Base-by-base conservation (phyloP, 2,113 vertebrate species). In the Eleginops maclovinus region DNA sequence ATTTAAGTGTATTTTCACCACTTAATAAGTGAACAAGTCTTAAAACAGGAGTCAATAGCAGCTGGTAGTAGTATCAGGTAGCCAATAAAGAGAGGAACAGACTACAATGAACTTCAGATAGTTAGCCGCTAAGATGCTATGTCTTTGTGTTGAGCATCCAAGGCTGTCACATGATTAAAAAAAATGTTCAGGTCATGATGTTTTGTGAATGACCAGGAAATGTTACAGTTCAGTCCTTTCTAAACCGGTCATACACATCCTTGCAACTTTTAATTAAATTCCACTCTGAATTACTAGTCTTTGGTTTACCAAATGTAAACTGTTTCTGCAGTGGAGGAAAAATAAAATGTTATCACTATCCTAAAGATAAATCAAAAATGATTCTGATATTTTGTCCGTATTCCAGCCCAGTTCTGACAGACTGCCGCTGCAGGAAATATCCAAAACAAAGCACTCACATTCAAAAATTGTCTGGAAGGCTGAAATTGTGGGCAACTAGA, bases 401-500 rank as follows among this genome's bases (percentile, higher is more conserved):
- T 11, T 46, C 59, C 22, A 31, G 63, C 44, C 67, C 53, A n/a
- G 6, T 24, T 26, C 63, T 22, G 44, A 17, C 11, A 7, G 13
- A 67, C 22, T 53, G 8, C 58, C 24, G 54, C 62, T 15, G 46
- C 11, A 46, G 62, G 55, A 31, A 56, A 53, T 28, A 46, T 47
- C 2, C 17, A 43, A 55, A 44, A 56, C 7, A 24, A 22, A 54
- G 28, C 41, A 51, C 68, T 24, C 4, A 43, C 65, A 41, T 50
- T 60, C 65, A 47, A 3, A 26, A 70, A 17, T 44, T 22, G 53
- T 46, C 65, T 3, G 46, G 16, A 74, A 31, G 59, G 9, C 1
- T 24, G 56, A 4, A 71, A 13, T 4, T 28, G 54, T 74, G 65
- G 75, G 75, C 26, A 46, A 65, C 16, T 24, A 55, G 61, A 53